Evolutionary conservation across 2,113 vertebrate genomes (phyloP), one percentile per base, ranked within the genome.

Genomic region (Crotalus horridus): DNA sequence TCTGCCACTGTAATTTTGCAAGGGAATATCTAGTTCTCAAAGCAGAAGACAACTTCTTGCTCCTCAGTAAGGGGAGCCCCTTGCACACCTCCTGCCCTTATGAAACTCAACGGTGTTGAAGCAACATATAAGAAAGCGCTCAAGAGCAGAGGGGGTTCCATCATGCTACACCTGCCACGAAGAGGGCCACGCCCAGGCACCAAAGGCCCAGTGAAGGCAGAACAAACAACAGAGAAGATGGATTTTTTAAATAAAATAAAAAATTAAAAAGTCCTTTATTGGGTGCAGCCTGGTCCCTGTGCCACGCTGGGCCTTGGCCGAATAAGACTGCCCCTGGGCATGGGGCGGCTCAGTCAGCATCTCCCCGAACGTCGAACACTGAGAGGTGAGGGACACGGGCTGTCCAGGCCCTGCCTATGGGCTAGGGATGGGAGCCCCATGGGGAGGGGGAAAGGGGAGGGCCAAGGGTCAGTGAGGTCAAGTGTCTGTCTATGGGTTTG

Each of bases 251-350:
- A 97, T 97, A 97, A 97, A 97, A 97, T 97, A 96, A 97, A 97
- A 97, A 97, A 97, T 97, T 96, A 97, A 95, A 97, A 97, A 97
- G 96, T 96, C 96, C 94, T 97, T 97, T 97, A 97, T 97, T 97
- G 95, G 96, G 96, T 96, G 94, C 96, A 97, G 96, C 96, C 94
- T 95, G 94, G 96, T 93, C 96, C 96, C 95, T 93, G 90, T 88
- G 69, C 95, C 29, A 43, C 91, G 5, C 58, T 94, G 94, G 91
- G 90, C 55, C 6, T 86, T 9, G 91, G 69, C 55, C 33, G 61
- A 12, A 46, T 87, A 89, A 91, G 89, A 4, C 88, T 94, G 93
- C 91, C 93, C 92, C 92, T 89, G 51, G 93, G 91, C 24, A 94
- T 39, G 88, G 93, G 94, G 90, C 88, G 94, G 90, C 91, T 0